Evolutionary conservation across 2,888 invertebrate species (phyloP).

Genomic region (Gerris lacustris): DNA sequence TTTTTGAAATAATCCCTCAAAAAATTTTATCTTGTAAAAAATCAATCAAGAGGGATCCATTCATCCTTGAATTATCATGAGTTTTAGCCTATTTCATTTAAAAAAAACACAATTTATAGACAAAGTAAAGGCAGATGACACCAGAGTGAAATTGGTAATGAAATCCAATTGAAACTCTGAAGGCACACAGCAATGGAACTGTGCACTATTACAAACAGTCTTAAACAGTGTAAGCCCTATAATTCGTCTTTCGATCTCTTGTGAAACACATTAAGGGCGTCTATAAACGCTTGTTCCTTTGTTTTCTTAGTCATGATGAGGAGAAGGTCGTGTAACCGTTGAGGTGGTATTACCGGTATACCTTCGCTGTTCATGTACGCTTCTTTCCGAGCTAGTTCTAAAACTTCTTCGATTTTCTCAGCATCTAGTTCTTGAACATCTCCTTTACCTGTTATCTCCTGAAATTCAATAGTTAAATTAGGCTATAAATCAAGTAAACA

Average conservation of each 20-base stretch:
- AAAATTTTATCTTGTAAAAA: no score
- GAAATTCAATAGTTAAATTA: neutral
- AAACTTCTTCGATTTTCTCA: conserved; percentile 19
- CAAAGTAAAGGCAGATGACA: neutral
- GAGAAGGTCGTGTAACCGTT: neutral
- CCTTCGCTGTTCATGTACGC: conserved; percentile 23
- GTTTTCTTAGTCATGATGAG: neutral
- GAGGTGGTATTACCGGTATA: conserved; percentile 20
- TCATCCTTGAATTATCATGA: no score
- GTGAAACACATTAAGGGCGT: neutral
- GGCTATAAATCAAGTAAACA: neutral
- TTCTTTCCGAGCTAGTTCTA: conserved; percentile 19
- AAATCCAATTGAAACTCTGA: neutral
- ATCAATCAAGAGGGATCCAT: no score
- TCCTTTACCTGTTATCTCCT: conserved; percentile 17
- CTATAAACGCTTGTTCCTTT: neutral
- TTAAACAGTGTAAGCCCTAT: neutral
- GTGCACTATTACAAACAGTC: neutral
- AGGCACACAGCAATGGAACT: neutral
- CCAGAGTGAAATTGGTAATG: neutral
- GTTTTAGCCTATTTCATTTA: no score
- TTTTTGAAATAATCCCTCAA: no score
- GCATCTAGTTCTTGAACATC: conserved; percentile 20
- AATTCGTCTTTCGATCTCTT: neutral
- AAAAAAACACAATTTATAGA: neutral